phyloP scores from a whole-genome alignment of 2,113 vertebrate genomes.

The Sus scrofa region T2T-Sscrofa CM000813.6:99672501-99673000 shows the following conservation, averaged over 20 bases:
- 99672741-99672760: not conserved
- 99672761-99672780: not conserved
- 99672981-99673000: no score
- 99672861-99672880: no score
- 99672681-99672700: not conserved
- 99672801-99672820: not conserved
- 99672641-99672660: constrained; percentile 14
- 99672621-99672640: not conserved
- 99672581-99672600: not conserved
- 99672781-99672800: not conserved
- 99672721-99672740: not conserved
- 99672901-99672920: not conserved
- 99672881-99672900: not conserved
- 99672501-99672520: not conserved
- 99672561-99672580: not conserved
- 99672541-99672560: not conserved
- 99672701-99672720: not conserved
- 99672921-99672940: no score
- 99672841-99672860: no score
- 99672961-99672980: no score
- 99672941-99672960: no score
- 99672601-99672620: not conserved
- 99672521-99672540: not conserved
- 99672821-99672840: not conserved
- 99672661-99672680: not conserved